Evolutionary conservation across 1,140 invertebrate genomes (phyloP), one percentile per base, ranked within the genome.

Genomic region (Dryas iulia): DNA sequence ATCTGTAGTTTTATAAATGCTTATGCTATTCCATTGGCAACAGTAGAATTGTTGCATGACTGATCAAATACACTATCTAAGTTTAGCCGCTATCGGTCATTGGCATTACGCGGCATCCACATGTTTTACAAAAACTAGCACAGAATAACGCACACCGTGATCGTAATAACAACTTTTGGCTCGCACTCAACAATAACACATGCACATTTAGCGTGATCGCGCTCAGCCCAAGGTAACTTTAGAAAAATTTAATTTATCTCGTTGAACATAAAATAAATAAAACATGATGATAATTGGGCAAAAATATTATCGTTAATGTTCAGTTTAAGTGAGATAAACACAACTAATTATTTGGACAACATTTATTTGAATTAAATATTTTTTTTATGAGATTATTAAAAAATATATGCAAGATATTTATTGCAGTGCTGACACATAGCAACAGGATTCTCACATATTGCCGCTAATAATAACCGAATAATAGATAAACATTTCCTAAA

Each of bases 41-140:
- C 39, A 47, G 14, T 47, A 47, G 21, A 47, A 2, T 47, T 21
- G 39, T 47, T 47, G 39, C 39, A 47, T 47, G 39, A 39, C 35
- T 39, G 35, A 47, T 21, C 30, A 58, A 39, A 54, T 47, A 67
- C 35, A 66, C 18, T 68, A 68, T 66, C 69, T 66, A 68, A 53
- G 56, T 72, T 67, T 69, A 66, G 64, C 60, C 64, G 57, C 76
- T 84, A 83, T 86, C 84, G 81, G 84, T 82, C 82, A 82, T 83
- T 72, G 59, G 59, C 64, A 54, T 69, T 69, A 66, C 63, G 59
- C 56, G 53, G 25, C 54, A 68, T 61, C 57, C 35, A 33, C 31
- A 64, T 64, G 62, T 70, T 73, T 60, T 24, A 75, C 31, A 69
- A 66, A 74, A 73, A 73, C 64, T 61, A 65, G 61, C 59, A 61